These are phyloP conservation scores for Cebus imitator DNA, from an alignment of 2,113 vertebrate genomes.

Conservation along the genomic window DNA sequence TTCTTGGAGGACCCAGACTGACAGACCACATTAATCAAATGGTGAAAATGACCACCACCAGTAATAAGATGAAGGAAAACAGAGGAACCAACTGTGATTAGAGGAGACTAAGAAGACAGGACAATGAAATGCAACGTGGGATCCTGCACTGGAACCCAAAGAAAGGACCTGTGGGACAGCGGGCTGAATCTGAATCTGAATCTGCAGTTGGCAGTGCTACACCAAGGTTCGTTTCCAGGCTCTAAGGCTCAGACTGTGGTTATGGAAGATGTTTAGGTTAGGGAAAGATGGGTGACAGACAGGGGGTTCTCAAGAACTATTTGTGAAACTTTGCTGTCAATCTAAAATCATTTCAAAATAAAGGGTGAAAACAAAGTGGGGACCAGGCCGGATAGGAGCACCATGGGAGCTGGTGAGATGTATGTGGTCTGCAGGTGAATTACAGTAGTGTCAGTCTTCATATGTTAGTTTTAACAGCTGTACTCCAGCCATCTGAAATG, in stretches of 20 bases:
- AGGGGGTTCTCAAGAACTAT: no score
- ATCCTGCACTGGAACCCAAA: neutral
- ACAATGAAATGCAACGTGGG: rapidly evolving
- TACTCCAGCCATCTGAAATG: rapidly evolving
- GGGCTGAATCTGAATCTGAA: neutral
- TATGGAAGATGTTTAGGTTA: rapidly evolving
- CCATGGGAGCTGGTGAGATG: rapidly evolving
- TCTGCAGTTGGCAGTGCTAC: rapidly evolving
- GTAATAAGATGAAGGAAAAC: neutral
- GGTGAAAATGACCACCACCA: neutral
- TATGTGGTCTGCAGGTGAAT: neutral
- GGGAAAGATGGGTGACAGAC: neutral
- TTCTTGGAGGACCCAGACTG: neutral
- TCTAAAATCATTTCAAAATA: neutral
- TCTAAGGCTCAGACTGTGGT: rapidly evolving
- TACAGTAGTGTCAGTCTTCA: rapidly evolving
- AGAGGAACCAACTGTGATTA: rapidly evolving
- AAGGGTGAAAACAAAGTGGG: neutral
- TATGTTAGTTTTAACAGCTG: rapidly evolving
- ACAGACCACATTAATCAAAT: neutral
- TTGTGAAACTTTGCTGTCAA: neutral
- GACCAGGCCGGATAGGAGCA: neutral
- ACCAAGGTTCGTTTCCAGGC: neutral
- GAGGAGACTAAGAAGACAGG: neutral
- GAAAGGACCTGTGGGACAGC: no score